Percentiles rank a stretch among this genome's conserved stretches.
These are phyloP conservation scores for Anoplophora glabripennis DNA, from an alignment of 1,140 invertebrate species.

Conservation along the genomic window DNA sequence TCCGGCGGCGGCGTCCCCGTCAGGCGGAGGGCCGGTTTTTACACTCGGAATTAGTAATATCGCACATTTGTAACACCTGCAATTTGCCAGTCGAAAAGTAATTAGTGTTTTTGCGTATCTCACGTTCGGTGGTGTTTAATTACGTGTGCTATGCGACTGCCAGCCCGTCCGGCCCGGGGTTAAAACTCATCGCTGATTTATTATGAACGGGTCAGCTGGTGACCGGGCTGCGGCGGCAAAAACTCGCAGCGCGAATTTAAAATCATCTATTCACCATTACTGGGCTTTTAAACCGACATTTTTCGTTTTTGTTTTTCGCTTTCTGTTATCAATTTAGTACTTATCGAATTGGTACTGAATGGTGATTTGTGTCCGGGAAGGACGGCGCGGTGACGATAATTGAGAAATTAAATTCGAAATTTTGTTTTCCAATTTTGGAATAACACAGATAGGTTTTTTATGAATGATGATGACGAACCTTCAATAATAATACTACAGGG, in stretches of 20 bases:
- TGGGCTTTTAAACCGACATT: not conserved
- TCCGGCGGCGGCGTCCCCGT: constrained; percentile 9
- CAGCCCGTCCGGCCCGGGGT: constrained; percentile 13
- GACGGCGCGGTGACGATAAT: too few species aligned
- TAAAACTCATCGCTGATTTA: constrained; percentile 40
- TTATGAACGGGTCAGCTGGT: constrained; percentile 38
- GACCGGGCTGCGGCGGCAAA: constrained; percentile 25
- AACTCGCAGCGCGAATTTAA: constrained; percentile 27
- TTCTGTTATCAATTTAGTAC: too few species aligned
- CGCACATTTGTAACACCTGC: constrained; percentile 45
- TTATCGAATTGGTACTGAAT: too few species aligned
- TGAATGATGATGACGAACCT: too few species aligned
- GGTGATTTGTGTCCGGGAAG: too few species aligned
- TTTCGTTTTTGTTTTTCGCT: too few species aligned
- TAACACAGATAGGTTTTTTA: too few species aligned
- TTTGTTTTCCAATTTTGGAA: too few species aligned
- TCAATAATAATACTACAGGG: too few species aligned
- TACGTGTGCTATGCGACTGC: constrained; percentile 29
- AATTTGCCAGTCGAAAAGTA: constrained; percentile 46
- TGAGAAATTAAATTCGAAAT: too few species aligned
- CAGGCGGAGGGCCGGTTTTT: constrained; percentile 21
- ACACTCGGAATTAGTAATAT: constrained; percentile 41
- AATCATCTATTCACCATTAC: constrained; percentile 24
- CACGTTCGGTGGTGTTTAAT: constrained; percentile 43
- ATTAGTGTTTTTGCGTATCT: constrained; percentile 45